phyloP scores from a whole-genome alignment of 1,140 invertebrate species.

The Aphaenogaster ashmeadi region DNA sequence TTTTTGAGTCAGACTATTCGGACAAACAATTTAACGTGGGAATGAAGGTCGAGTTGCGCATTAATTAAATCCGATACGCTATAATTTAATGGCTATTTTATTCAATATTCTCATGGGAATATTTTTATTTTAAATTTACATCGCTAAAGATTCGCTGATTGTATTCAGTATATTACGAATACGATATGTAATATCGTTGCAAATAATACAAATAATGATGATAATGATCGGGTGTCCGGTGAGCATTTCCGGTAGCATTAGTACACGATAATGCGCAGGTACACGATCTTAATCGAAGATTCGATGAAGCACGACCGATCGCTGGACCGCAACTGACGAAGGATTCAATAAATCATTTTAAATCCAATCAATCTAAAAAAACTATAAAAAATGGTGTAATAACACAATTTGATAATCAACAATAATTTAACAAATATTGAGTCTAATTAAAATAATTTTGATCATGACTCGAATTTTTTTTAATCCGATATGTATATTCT shows the following conservation, averaged over 20 bases:
- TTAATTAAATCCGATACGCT: neutral
- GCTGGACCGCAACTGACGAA: neutral
- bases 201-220: neutral
- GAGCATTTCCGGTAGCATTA: slow-evolving; percentile 21
- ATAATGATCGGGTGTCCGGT: neutral
- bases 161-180: neutral
- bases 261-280: neutral
- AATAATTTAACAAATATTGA: neutral
- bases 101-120: neutral
- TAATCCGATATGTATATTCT: neutral
- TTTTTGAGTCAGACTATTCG: neutral
- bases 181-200: neutral
- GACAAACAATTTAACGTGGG: slow-evolving; percentile 2
- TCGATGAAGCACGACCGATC: slow-evolving; percentile 57
- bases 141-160: neutral
- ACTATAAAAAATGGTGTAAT: neutral
- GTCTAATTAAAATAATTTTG: slow-evolving; percentile 3
- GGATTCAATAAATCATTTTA: slow-evolving; percentile 9
- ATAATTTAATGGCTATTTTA: neutral
- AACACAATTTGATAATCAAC: neutral
- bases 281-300: slow-evolving; percentile 29
- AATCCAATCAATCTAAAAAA: neutral
- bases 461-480: neutral
- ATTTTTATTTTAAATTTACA: neutral
- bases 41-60: neutral